These are phyloP conservation scores for Thrips palmi DNA, from an alignment of 1,140 invertebrate genomes.

Conservation along the genomic window DNA sequence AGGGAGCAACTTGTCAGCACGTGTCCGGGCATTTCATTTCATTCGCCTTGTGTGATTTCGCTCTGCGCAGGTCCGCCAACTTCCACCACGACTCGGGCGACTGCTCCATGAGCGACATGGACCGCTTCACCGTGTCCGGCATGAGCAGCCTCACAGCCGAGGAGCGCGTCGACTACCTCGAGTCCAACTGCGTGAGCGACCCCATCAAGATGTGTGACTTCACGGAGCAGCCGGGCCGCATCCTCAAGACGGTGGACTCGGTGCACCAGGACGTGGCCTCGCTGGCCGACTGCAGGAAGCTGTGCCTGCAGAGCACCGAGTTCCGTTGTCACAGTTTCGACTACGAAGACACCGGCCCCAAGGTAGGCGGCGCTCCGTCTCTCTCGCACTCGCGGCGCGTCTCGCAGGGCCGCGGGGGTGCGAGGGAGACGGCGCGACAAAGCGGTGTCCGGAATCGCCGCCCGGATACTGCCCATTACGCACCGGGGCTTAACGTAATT, in stretches of 20 bases:
- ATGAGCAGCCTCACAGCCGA: constrained; percentile 15
- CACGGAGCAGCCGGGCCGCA: constrained; percentile 21
- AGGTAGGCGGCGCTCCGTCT: too few species aligned
- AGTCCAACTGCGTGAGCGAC: constrained; percentile 31
- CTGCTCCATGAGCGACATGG: constrained; percentile 29
- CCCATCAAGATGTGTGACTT: constrained; percentile 31
- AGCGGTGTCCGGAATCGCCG: too few species aligned
- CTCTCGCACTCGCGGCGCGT: too few species aligned
- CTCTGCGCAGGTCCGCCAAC: constrained; percentile 28
- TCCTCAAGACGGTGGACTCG: constrained; percentile 32
- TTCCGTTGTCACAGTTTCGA: constrained; percentile 29
- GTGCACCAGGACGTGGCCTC: constrained; percentile 25
- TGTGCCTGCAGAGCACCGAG: constrained; percentile 24
- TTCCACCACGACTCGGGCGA: constrained; percentile 24
- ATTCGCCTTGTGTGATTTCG: too few species aligned
- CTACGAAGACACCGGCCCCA: constrained; percentile 25
- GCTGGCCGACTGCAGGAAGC: constrained; percentile 27
- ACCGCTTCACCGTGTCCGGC: constrained; percentile 23
- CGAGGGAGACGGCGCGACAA: too few species aligned
- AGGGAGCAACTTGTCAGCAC: too few species aligned
- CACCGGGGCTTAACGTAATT: background rate
- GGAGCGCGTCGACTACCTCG: constrained; percentile 21
- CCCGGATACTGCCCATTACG: constrained; percentile 19
- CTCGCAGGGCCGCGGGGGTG: too few species aligned
- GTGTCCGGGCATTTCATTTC: too few species aligned